A percentile compares a stretch with the other conserved stretches of the same genome.
phyloP scores from a whole-genome alignment of 2,888 invertebrate genomes.

The Gymnosoma rotundatum region DNA sequence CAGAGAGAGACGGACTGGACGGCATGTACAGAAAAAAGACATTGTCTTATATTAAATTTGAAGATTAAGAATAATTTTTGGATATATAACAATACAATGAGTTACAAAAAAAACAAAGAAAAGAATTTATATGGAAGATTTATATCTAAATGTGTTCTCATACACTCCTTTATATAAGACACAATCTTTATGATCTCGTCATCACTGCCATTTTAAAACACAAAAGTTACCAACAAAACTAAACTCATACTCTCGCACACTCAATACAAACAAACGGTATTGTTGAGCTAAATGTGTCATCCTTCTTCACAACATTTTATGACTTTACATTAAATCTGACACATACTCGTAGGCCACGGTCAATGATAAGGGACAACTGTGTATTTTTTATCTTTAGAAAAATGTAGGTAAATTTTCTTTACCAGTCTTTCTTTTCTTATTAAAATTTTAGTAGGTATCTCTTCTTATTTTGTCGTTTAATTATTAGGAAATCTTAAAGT shows the following conservation, averaged over 20 bases:
- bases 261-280: constrained; percentile 48
- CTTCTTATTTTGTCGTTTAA: constrained; percentile 16
- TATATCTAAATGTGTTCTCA: constrained; percentile 9
- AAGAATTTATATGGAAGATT: neutral
- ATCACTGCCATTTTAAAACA: neutral
- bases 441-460: neutral
- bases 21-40: constrained; percentile 20
- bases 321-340: constrained; percentile 72
- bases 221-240: neutral
- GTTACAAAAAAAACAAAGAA: neutral
- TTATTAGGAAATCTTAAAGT: constrained; percentile 23
- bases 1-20: neutral
- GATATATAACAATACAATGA: constrained; percentile 45
- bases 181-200: constrained; percentile 48
- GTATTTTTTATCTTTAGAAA: constrained; percentile 22
- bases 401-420: constrained; percentile 30
- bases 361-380: constrained; percentile 41
- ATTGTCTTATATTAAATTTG: constrained; percentile 24
- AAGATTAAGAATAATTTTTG: constrained; percentile 63
- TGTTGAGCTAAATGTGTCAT: constrained; percentile 70
- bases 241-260: constrained; percentile 5
- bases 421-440: constrained; percentile 39
- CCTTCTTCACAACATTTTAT: constrained; percentile 73
- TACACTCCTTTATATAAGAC: constrained; percentile 7
- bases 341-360: constrained; percentile 69